Conservation (phyloP, 2,797 vertebrate genomes). For the Lophotriccus pileatus region DNA sequence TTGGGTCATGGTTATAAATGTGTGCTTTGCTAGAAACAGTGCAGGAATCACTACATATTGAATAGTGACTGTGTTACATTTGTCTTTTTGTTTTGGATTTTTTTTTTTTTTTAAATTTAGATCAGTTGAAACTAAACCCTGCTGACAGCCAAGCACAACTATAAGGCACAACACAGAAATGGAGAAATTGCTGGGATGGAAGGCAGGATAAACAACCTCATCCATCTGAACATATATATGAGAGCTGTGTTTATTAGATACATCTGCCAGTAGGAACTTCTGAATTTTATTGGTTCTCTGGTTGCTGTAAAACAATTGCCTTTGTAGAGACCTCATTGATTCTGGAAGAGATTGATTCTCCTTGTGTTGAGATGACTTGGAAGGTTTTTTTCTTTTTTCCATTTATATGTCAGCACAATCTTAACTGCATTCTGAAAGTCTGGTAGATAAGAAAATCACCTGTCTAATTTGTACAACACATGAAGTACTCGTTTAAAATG, state of each 20-base stretch:
- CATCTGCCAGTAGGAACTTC: not conserved
- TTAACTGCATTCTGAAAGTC: not conserved
- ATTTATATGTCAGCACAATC: not conserved
- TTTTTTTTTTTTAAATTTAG: not conserved
- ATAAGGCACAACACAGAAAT: not conserved
- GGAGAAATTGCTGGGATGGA: not conserved
- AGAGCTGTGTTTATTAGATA: not conserved
- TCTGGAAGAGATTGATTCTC: not conserved
- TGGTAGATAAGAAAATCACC: not conserved
- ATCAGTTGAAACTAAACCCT: not conserved
- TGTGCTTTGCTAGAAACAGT: not conserved
- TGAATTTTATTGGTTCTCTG: not conserved
- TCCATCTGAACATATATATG: not conserved
- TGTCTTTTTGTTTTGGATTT: not conserved
- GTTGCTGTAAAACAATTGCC: not conserved
- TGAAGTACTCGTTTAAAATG: not conserved
- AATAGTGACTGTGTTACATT: not conserved
- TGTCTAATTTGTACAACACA: not conserved
- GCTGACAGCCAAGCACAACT: not conserved
- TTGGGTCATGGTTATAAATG: not conserved
- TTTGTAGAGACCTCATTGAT: not conserved
- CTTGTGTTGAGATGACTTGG: not conserved
- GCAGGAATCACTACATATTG: not conserved
- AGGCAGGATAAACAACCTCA: not conserved
- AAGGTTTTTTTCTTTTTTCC: not conserved